Evolutionary conservation across 2,113 vertebrate genomes (phyloP).

Genomic region (Menidia beryllina): DNA sequence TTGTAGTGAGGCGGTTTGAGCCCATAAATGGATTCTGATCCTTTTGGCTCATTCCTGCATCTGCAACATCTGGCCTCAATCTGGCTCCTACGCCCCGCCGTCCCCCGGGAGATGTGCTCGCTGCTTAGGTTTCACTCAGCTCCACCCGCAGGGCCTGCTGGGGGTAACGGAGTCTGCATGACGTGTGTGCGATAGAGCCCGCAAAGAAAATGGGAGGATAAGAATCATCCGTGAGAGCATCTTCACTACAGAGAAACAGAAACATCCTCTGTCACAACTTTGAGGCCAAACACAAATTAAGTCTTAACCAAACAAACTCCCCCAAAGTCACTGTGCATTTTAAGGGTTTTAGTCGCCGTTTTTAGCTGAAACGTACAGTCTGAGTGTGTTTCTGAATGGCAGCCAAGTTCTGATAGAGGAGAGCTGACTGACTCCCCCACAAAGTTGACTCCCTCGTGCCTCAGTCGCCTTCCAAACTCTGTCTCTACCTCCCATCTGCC

Average conservation of each 20-base stretch:
- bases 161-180: slow-evolving; percentile 42
- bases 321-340: not conserved
- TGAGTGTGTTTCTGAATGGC: slow-evolving; percentile 48
- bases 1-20: slow-evolving; percentile 10
- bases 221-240: slow-evolving; percentile 8
- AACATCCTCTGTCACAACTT: not conserved
- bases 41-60: slow-evolving; percentile 48
- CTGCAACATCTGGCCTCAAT: slow-evolving; percentile 82
- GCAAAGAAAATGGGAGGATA: not conserved
- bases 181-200: slow-evolving; percentile 10
- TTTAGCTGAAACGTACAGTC: slow-evolving; percentile 10
- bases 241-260: not conserved
- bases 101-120: slow-evolving; percentile 52
- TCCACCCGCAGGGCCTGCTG: slow-evolving; percentile 54
- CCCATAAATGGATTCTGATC: slow-evolving; percentile 62
- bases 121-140: slow-evolving; percentile 65
- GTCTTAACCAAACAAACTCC: not conserved
- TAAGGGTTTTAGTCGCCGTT: not conserved
- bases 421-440: slow-evolving; percentile 61
- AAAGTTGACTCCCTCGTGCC: slow-evolving; percentile 42
- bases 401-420: slow-evolving; percentile 59
- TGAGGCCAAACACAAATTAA: not conserved
- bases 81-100: slow-evolving; percentile 60
- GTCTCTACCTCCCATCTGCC: slow-evolving; percentile 30
- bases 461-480: slow-evolving; percentile 27